A percentile compares a stretch with the other conserved stretches of the same genome.
phyloP scores from a whole-genome alignment of 2,888 invertebrate genomes.

The Altica lythri region DNA sequence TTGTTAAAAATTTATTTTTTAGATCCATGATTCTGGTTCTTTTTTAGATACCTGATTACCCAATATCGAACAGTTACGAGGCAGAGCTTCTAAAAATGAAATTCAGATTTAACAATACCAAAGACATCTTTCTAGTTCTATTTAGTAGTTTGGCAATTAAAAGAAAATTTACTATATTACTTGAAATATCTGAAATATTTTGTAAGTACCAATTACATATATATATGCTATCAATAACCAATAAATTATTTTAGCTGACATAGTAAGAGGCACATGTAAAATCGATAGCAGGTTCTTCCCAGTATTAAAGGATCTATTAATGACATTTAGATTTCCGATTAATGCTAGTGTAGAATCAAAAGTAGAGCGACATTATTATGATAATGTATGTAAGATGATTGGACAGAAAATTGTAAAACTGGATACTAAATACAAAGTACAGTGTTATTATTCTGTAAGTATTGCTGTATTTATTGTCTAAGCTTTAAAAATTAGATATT shows the following conservation, averaged over 20 bases:
- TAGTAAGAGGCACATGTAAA: slow-evolving; percentile 38
- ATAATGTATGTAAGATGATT: slow-evolving; percentile 31
- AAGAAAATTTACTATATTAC: slow-evolving; percentile 38
- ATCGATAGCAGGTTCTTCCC: slow-evolving; percentile 38
- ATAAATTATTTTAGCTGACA: slow-evolving; percentile 28
- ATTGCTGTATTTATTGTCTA: background rate
- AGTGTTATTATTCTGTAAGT: slow-evolving; percentile 36
- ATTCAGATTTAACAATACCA: slow-evolving; percentile 28
- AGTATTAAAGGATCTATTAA: slow-evolving; percentile 35
- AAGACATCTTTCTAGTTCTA: slow-evolving; percentile 32
- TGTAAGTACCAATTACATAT: slow-evolving; percentile 27
- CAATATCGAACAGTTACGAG: slow-evolving; percentile 28
- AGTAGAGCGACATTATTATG: slow-evolving; percentile 34
- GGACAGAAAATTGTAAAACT: slow-evolving; percentile 36
- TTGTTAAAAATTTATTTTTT: background rate
- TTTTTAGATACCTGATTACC: slow-evolving; percentile 30
- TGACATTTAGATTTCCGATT: slow-evolving; percentile 37
- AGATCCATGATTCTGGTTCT: background rate
- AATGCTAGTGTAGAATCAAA: slow-evolving; percentile 28
- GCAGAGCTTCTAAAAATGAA: slow-evolving; percentile 27
- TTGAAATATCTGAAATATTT: slow-evolving; percentile 38
- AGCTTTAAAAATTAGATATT: background rate
- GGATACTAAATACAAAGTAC: slow-evolving; percentile 29
- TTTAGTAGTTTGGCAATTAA: slow-evolving; percentile 37
- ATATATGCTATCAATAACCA: background rate